These are phyloP conservation scores for Eulemur rubriventer DNA, from an alignment of 2,797 vertebrate species.

Conservation along the genomic window DNA sequence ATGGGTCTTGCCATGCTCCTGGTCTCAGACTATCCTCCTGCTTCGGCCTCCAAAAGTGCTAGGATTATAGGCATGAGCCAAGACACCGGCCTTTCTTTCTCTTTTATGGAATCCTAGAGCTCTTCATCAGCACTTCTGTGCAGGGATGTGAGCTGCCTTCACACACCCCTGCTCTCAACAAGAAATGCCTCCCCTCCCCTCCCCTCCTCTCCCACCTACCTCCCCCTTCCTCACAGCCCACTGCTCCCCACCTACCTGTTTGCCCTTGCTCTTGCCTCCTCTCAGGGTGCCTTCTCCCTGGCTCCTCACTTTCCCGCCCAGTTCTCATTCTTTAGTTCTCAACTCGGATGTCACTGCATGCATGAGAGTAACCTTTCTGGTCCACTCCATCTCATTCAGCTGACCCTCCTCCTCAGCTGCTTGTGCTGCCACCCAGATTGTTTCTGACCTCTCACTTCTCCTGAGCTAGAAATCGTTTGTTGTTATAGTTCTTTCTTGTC, in stretches of 20 bases:
- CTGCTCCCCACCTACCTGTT: not conserved
- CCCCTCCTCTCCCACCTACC: accelerated
- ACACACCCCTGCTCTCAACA: not conserved
- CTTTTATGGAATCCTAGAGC: not conserved
- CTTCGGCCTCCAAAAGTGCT: too few species aligned
- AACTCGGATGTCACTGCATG: not conserved
- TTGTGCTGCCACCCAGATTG: not conserved
- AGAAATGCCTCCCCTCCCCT: not conserved
- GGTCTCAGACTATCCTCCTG: too few species aligned
- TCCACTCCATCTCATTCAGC: not conserved
- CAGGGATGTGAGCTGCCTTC: not conserved
- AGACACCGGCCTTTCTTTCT: not conserved
- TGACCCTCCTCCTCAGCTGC: not conserved
- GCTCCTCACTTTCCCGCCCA: not conserved
- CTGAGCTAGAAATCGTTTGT: not conserved
- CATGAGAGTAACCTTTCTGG: not conserved
- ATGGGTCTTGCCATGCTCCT: too few species aligned
- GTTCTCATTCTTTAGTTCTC: not conserved
- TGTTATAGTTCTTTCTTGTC: not conserved
- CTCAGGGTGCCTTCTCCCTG: not conserved
- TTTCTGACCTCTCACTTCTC: not conserved
- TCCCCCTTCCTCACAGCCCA: not conserved
- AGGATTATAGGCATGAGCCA: too few species aligned
- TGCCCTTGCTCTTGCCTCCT: not conserved
- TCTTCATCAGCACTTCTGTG: not conserved